Percentiles rank a stretch among this genome's conserved stretches.
Conservation (phyloP, 1,140 invertebrate species). For the Drosophila leontia region DNA sequence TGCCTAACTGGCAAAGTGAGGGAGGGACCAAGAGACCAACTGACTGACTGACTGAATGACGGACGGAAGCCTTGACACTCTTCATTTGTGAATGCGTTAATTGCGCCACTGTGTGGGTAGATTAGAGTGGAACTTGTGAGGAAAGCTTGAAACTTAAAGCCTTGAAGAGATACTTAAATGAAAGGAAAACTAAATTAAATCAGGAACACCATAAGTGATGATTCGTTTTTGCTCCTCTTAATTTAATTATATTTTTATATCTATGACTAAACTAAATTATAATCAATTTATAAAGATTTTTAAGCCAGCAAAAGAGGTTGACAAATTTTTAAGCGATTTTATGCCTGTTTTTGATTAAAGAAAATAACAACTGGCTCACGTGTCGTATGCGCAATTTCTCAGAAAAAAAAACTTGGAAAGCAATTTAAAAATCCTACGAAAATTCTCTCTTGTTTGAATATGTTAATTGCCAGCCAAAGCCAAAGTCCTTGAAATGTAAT, state of each 20-base stretch:
- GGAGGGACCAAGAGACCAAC: constrained; percentile 42
- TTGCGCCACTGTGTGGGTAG: constrained; percentile 52
- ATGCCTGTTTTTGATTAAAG: neutral
- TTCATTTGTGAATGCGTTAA: constrained; percentile 83
- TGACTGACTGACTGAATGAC: constrained; percentile 53
- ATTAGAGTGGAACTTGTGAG: constrained; percentile 19
- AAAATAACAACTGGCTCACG: neutral
- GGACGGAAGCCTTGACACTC: constrained; percentile 77
- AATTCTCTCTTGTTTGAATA: constrained; percentile 11
- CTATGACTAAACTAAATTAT: neutral
- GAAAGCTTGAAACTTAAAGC: neutral
- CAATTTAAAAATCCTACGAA: neutral
- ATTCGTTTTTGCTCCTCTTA: neutral
- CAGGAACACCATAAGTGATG: neutral
- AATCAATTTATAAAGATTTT: neutral
- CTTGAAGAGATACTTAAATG: neutral
- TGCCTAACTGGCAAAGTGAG: constrained; percentile 48
- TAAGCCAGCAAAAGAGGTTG: neutral
- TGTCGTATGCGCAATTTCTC: constrained; percentile 11
- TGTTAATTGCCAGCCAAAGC: constrained; percentile 19
- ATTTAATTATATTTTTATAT: neutral
- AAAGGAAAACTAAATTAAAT: neutral
- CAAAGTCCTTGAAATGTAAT: constrained; percentile 26
- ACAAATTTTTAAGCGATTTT: neutral
- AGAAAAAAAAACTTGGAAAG: neutral